Percentiles rank a stretch among this genome's conserved stretches.
phyloP scores from a whole-genome alignment of 2,113 vertebrate species.

The Ctenodactylus gundi region DNA sequence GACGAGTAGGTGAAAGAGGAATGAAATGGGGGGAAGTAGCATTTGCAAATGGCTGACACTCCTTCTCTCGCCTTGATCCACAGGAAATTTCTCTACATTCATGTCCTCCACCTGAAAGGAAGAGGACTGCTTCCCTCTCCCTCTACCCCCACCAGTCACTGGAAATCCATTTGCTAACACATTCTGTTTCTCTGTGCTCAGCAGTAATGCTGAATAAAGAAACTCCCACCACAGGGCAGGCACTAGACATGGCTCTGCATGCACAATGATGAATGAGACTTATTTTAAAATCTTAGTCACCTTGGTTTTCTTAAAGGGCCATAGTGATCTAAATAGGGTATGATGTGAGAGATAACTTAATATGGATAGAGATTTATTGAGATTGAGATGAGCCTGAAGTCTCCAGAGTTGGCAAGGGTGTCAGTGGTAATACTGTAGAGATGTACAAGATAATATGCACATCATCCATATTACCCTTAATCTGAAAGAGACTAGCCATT shows the following conservation, averaged over 20 bases:
- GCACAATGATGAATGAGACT: background rate
- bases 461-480: background rate
- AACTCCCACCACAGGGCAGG: background rate
- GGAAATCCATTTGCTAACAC: too few species aligned
- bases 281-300: background rate
- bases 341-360: background rate
- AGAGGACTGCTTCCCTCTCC: background rate
- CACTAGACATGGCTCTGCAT: background rate
- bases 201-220: background rate
- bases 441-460: background rate
- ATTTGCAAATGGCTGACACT: background rate
- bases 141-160: background rate
- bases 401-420: background rate
- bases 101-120: background rate
- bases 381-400: background rate
- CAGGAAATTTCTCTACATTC: background rate
- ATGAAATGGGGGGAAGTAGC: background rate
- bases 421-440: background rate
- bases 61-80: background rate
- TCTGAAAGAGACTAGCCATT: background rate
- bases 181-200: background rate
- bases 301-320: background rate
- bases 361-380: background rate
- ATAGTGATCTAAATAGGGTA: background rate
- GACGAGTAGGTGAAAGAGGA: background rate